Base-by-base conservation (phyloP, 1,140 invertebrate genomes). In the Hypothenemus hampei region DNA sequence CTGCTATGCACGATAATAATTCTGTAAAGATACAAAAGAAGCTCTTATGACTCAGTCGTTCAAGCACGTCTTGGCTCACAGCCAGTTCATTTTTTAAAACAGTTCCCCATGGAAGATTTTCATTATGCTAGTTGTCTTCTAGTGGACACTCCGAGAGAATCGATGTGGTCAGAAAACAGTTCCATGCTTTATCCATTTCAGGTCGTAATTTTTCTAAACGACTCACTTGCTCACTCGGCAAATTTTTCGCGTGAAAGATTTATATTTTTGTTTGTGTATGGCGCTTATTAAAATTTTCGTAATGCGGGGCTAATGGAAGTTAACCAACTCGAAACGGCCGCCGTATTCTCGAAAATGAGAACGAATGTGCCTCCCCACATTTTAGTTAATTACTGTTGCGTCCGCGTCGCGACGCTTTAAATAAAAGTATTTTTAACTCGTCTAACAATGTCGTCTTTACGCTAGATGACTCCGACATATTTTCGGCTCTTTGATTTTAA, bases 221-320 rank as follows among this genome's bases (percentile, higher is more conserved):
- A 36, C 41, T 51, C 41, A 8, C 13, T 44, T n/a, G 11, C 24
- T 20, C 10, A 20, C 20, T 24, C n/a, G 23, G 29, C 29, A 53
- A 44, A 51, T 35, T 35, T 10, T n/a, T n/a, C n/a, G n/a, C n/a
- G n/a, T n/a, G n/a, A 20, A 36, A 44, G 50, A 53, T 53, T 53
- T 53, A 53, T 53, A 24, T 44, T 43, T 33, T 53, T 53, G 50
- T 53, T 53, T 53, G 48, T 51, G 31, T n/a, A n/a, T n/a, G n/a
- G n/a, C 36, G 48, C 41, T 53, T 53, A 53, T 44, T 53, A 53
- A 53, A 53, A 53, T 53, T 36, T 44, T 19, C 26, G 16, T 35
- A 53, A 35, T 53, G 23, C 18, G 7, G n/a, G n/a, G 19, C 23
- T 51, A 51, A 51, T 41, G 36, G 16, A 26, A 51, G 22, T 51